Base-by-base conservation (phyloP, 2,797 vertebrate species). In the Periophthalmus magnuspinnatus region DNA sequence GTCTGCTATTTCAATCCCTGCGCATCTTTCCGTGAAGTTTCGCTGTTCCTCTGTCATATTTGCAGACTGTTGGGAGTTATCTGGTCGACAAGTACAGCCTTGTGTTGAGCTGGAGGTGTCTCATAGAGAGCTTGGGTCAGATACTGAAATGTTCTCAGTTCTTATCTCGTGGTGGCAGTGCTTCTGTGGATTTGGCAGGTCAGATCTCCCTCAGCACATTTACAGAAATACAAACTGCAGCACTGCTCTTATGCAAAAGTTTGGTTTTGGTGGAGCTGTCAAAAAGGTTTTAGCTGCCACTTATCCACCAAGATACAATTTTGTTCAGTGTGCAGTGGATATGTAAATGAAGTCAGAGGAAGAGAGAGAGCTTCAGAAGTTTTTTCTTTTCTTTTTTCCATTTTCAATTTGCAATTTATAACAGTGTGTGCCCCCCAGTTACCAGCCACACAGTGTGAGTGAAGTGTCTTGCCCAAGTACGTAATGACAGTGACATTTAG, bases 1-100 rank as follows among this genome's bases (percentile, higher is more conserved):
- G 38, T 59, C 21, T 55, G 65, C 71, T 68, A 6, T 70, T 13
- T 62, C 72, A 67, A 59, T 60, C 55, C 54, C 24, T 48, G 52
- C 7, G 80, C 81, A 74, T 84, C 84, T 89, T 86, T 78, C 17
- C 34, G 50, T 70, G 79, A 71, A 34, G 66, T 65, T 57, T 32
- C 36, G 33, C 57, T 36, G 76, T 62, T 21, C 67, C 1, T 34
- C 79, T 65, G 79, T 79, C 78, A 21, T 38, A 64, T 41, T 32
- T 65, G 33, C 17, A 33, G 74, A 77, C 73, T 69, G 68, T 68
- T 6, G 68, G 13, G 22, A 54, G 22, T 6, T 45, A 19, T 47
- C 62, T 50, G 21, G 16, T 16, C 16, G 22, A 22, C 16, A 65
- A 45, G 41, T 50, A 32, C 62, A 32, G 62, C 61, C 21, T 45